Conservation (phyloP, 2,888 invertebrate genomes). For the Perizoma affinitatum region DNA sequence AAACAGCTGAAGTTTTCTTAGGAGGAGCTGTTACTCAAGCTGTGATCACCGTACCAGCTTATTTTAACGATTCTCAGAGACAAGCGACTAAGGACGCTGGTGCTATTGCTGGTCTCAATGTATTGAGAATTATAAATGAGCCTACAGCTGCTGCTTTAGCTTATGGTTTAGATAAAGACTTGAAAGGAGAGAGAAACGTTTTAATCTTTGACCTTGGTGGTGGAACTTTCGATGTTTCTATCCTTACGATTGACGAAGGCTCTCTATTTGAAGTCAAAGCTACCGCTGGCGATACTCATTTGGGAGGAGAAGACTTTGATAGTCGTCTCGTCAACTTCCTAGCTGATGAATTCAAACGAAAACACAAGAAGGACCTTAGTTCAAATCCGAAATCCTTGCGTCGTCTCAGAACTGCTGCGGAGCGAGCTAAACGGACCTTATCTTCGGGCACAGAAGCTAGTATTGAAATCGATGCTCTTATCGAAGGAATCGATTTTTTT, state of each 20-base stretch:
- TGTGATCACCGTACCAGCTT: conserved; percentile 92
- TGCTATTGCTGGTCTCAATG: conserved; percentile 88
- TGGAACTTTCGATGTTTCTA: conserved; percentile 92
- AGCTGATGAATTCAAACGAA: conserved; percentile 88
- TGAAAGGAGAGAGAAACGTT: conserved; percentile 85
- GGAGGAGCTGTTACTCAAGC: conserved; percentile 87
- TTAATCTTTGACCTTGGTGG: conserved; percentile 87
- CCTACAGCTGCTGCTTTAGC: conserved; percentile 91
- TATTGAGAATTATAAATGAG: conserved; percentile 92
- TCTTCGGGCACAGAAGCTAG: conserved; percentile 90
- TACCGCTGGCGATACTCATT: conserved; percentile 93
- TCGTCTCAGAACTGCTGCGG: conserved; percentile 89
- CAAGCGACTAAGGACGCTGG: conserved; percentile 94
- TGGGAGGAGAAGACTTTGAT: conserved; percentile 90
- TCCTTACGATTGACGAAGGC: conserved; percentile 91
- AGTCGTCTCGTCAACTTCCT: conserved; percentile 87
- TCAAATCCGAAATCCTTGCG: conserved; percentile 86
- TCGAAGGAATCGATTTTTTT: conserved; percentile 88
- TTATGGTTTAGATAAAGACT: conserved; percentile 87
- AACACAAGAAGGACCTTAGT: conserved; percentile 87
- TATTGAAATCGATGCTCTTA: conserved; percentile 89
- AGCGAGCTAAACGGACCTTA: conserved; percentile 89
- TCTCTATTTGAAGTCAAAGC: conserved; percentile 91
- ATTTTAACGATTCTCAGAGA: conserved; percentile 89
- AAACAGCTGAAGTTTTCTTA: conserved; percentile 88